Evolutionary conservation across 2,888 invertebrate genomes (phyloP).

Genomic region (Ochlodes sylvanus): DNA sequence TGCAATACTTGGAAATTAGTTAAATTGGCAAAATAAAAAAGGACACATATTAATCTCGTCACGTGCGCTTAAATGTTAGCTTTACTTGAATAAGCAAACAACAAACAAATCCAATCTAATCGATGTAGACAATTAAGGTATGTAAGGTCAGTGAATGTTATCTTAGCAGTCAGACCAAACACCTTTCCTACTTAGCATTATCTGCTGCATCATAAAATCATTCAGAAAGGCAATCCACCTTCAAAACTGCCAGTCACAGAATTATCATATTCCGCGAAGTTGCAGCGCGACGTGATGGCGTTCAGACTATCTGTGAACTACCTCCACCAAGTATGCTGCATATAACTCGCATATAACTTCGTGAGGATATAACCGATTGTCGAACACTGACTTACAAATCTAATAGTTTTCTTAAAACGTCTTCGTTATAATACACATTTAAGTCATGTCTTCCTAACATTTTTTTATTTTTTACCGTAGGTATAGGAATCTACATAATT

Average conservation of each 20-base stretch:
- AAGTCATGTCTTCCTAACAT: no score
- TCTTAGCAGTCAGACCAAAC: neutral
- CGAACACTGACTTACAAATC: neutral
- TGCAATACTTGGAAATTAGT: no score
- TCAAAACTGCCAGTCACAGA: conserved; percentile 37
- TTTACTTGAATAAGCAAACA: no score
- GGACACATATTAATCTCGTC: no score
- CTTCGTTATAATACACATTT: no score
- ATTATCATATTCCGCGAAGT: conserved; percentile 35
- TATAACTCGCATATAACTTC: neutral
- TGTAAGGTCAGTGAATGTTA: neutral
- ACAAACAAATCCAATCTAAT: no score
- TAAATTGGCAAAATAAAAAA: no score
- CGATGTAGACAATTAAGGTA: no score
- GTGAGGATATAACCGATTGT: neutral
- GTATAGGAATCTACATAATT: no score
- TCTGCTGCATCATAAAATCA: conserved; percentile 37
- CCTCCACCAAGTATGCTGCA: neutral
- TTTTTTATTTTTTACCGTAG: no score
- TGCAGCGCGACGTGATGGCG: conserved; percentile 36
- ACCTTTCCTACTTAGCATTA: conserved; percentile 15
- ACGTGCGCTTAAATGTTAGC: no score
- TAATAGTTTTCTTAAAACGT: no score
- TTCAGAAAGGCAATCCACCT: conserved; percentile 31
- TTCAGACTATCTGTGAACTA: neutral